Base-by-base conservation (phyloP, 2,113 vertebrate genomes). In the Corythoichthys intestinalis region DNA sequence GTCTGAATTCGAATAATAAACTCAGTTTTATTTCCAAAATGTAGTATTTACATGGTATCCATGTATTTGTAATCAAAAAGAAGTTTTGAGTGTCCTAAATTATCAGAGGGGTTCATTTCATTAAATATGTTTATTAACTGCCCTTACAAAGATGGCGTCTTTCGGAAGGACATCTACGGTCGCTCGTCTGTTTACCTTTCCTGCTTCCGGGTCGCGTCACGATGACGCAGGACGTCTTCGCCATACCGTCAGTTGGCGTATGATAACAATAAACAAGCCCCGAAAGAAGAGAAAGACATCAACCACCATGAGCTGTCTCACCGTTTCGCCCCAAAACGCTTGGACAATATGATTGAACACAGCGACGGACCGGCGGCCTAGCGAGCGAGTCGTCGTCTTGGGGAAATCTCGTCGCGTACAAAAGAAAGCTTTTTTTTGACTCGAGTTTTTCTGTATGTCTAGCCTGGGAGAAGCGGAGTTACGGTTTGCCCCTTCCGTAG, bases 251-350 rank as follows among this genome's bases (percentile, higher is more conserved):
- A 85, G 76, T 82, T 80, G 64, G 81, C 85, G 85, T 80, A 87
- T 86, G 91, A 93, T 91, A 93, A 93, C 91, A 93, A 93, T 91
- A 93, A 93, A 93, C 92, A 93, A 91, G 85, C 87, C 56, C 77
- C 47, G 68, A 80, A 83, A 84, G 74, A 76, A 84, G 87, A 83
- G 86, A 76, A 71, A 82, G 64, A 75, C 50, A 66, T 63, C 20
- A 17, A 8, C 64, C 35, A 35, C 8, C 74, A 53, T 69, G 78
- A 89, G 67, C 65, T 78, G 76, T 81, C 81, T 87, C 84, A 72
- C n/a, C 52, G 60, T 71, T 73, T 77, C 77, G 66, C 86, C 63
- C 67, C 41, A 7, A 79, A 76, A 79, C 65, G 13, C 17, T 48
- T 15, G 67, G 60, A 69, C 82, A 81, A 77, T 9, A 83, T 86